These are phyloP conservation scores for Drosophila limbata DNA, from an alignment of 2,888 invertebrate genomes.

Conservation along the genomic window DNA sequence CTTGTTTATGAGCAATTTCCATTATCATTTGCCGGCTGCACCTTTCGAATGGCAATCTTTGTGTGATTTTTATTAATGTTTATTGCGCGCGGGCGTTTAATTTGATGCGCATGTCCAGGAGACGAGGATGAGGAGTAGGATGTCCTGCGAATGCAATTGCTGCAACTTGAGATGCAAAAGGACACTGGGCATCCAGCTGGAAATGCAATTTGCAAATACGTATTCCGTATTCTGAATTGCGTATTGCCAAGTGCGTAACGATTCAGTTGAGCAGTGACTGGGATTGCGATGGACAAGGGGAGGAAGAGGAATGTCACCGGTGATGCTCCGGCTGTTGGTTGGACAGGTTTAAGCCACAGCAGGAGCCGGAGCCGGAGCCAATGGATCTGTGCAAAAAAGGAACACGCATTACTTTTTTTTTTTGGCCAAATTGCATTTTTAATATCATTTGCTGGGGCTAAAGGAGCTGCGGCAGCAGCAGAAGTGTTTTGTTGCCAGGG, in stretches of 20 bases:
- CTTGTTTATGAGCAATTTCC: conserved; percentile 77
- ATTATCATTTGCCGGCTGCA: conserved; percentile 55
- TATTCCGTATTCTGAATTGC: conserved; percentile 45
- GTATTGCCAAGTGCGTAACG: conserved; percentile 43
- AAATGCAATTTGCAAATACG: conserved; percentile 77
- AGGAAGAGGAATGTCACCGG: neutral
- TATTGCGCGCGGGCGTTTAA: conserved; percentile 71
- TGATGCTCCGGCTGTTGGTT: neutral
- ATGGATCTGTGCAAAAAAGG: conserved; percentile 25
- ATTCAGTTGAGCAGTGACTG: conserved; percentile 16
- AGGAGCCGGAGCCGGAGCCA: conserved; percentile 19
- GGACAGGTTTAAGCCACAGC: conserved; percentile 20
- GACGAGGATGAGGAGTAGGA: neutral
- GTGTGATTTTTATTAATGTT: conserved; percentile 80
- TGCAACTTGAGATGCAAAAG: conserved; percentile 52
- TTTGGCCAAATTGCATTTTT: conserved; percentile 74
- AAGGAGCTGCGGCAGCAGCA: conserved; percentile 7
- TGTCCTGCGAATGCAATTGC: conserved; percentile 57
- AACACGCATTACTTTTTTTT: conserved; percentile 28
- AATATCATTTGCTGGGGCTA: conserved; percentile 57
- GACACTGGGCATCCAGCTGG: conserved; percentile 41
- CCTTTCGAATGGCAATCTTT: conserved; percentile 70
- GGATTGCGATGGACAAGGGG: neutral
- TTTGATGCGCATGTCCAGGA: conserved; percentile 58
- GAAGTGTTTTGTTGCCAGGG: conserved; percentile 40